These are phyloP conservation scores for Gallinago paraguaiae DNA, from an alignment of 2,113 vertebrate species.

Conservation along the genomic window DNA sequence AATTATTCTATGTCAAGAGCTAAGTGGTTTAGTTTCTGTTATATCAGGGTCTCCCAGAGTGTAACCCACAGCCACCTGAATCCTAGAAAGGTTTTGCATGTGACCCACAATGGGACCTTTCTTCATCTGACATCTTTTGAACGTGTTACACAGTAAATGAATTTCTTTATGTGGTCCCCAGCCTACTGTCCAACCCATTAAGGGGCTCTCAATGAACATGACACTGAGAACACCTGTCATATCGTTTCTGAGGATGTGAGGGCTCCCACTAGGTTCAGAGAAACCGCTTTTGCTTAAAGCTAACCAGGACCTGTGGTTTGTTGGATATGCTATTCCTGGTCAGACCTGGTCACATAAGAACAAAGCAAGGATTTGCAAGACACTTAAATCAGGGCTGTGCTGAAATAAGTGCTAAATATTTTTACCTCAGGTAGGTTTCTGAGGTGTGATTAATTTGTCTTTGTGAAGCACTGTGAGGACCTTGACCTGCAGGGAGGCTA, in stretches of 20 bases:
- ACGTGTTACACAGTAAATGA: background rate
- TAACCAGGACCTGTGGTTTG: background rate
- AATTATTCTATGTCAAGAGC: background rate
- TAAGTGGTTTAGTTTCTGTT: background rate
- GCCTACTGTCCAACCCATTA: background rate
- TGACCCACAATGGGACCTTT: background rate
- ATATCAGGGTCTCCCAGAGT: background rate
- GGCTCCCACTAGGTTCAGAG: background rate
- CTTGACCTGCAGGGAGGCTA: background rate
- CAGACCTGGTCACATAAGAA: background rate
- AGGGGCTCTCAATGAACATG: background rate
- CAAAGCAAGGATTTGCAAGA: background rate
- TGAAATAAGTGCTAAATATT: background rate
- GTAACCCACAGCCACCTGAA: background rate
- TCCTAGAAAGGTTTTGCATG: background rate
- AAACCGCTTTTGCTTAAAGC: background rate
- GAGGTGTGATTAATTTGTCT: background rate
- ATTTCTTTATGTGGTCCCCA: background rate
- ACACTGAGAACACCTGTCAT: background rate
- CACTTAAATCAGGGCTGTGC: background rate
- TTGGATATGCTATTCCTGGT: background rate
- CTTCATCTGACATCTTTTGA: background rate
- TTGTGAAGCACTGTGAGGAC: background rate
- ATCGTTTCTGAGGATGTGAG: background rate
- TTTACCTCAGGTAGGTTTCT: background rate